Percentiles rank a stretch among this genome's conserved stretches.
Evolutionary conservation across 2,888 invertebrate genomes (phyloP).

Genomic region (Creontiades dilutus): DNA sequence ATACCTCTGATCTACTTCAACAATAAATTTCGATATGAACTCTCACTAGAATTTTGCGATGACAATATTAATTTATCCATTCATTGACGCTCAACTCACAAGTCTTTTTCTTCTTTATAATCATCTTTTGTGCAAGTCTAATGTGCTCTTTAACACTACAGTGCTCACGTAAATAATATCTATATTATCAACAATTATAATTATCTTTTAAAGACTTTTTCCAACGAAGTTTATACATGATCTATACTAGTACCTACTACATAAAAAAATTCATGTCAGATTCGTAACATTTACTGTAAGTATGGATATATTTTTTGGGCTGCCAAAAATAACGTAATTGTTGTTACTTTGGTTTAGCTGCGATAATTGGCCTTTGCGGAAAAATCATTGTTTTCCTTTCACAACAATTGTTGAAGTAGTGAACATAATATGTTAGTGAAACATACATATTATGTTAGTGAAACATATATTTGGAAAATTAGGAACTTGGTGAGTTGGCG

Average conservation of each 20-base stretch:
- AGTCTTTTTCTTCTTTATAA: conserved; percentile 26
- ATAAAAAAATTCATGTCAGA: not conserved
- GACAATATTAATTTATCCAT: not conserved
- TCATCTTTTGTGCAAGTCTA: conserved; percentile 23
- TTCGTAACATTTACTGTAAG: too few species aligned
- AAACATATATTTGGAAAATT: too few species aligned
- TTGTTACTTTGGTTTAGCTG: too few species aligned
- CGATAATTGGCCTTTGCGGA: too few species aligned
- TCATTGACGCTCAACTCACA: not conserved
- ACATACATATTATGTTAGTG: too few species aligned
- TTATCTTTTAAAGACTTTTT: conserved; percentile 15
- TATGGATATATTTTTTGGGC: too few species aligned
- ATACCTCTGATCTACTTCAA: not conserved
- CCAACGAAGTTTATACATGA: not conserved
- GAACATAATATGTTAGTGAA: too few species aligned
- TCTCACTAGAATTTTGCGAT: not conserved
- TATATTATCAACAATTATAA: not conserved
- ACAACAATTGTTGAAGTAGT: too few species aligned
- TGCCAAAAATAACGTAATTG: too few species aligned
- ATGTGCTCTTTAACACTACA: conserved; percentile 37
- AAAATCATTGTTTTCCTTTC: too few species aligned
- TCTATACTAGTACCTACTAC: not conserved
- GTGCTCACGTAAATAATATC: not conserved
- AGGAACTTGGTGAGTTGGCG: too few species aligned
- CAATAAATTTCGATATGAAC: conserved; percentile 36